These are phyloP conservation scores for Drosophila pandora DNA, from an alignment of 1,140 invertebrate genomes.

Conservation along the genomic window DNA sequence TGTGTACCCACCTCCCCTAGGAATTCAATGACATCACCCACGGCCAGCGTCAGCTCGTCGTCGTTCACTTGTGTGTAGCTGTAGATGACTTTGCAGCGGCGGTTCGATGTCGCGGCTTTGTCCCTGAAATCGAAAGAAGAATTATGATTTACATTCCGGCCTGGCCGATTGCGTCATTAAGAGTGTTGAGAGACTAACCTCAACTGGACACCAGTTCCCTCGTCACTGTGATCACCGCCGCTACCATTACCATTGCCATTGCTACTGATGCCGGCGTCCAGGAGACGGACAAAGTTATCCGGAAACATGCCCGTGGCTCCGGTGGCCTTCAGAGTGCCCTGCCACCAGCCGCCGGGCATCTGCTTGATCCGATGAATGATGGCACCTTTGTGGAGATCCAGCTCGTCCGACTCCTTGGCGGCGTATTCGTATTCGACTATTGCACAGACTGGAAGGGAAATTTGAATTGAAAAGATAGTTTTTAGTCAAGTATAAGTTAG, in stretches of 20 bases:
- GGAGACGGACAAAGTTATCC: conserved; percentile 96
- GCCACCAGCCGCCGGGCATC: conserved; percentile 97
- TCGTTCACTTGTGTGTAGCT: conserved; percentile 96
- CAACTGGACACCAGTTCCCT: conserved; percentile 64
- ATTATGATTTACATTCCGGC: conserved; percentile 22
- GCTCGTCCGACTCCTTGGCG: conserved; percentile 92
- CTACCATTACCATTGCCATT: conserved; percentile 66
- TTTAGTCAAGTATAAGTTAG: no score
- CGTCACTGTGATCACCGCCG: conserved; percentile 65
- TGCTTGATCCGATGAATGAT: conserved; percentile 93
- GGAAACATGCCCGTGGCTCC: conserved; percentile 98
- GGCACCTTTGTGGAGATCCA: conserved; percentile 94
- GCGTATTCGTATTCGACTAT: conserved; percentile 92
- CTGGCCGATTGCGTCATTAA: conserved; percentile 43
- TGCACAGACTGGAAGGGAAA: conserved; percentile 87
- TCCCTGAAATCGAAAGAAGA: conserved; percentile 65
- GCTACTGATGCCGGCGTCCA: conserved; percentile 70
- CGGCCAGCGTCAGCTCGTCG: conserved; percentile 94
- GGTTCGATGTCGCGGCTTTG: conserved; percentile 85
- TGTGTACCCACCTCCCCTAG: conserved; percentile 89
- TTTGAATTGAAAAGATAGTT: no score
- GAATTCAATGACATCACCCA: conserved; percentile 94
- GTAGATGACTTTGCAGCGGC: conserved; percentile 93
- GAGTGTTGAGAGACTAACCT: conserved; percentile 69
- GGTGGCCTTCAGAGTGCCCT: conserved; percentile 91